Conservation (phyloP, 2,888 invertebrate genomes). For the Metalampra italica region DNA sequence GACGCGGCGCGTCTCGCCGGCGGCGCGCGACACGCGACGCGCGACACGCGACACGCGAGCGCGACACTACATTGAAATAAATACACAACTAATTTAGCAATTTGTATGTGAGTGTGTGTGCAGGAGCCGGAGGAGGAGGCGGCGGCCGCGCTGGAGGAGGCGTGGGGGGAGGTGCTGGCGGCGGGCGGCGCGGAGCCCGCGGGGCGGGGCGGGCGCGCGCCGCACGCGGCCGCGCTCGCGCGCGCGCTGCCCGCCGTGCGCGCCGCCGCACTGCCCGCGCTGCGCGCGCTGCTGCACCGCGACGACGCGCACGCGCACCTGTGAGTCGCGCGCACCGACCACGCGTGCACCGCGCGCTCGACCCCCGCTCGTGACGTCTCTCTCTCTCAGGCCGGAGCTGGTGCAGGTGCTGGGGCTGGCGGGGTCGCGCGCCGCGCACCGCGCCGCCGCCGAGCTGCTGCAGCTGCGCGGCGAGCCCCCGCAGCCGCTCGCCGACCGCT, state of each 20-base stretch:
- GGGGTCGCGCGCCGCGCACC: constrained; percentile 30
- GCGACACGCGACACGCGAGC: too few species aligned
- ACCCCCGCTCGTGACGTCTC: neutral
- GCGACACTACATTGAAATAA: too few species aligned
- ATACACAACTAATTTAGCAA: too few species aligned
- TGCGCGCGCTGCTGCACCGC: constrained; percentile 7
- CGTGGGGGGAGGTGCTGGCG: constrained; percentile 12
- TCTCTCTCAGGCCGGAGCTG: constrained; percentile 19
- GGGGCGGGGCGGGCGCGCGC: constrained; percentile 18
- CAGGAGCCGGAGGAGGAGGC: constrained; percentile 10
- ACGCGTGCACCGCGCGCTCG: constrained; percentile 5
- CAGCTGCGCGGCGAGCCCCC: constrained; percentile 25
- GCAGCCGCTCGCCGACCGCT: constrained; percentile 12
- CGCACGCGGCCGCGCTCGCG: constrained; percentile 20
- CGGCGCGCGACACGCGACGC: constrained; percentile 9
- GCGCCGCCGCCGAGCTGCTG: constrained; percentile 35
- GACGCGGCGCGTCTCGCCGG: constrained; percentile 3
- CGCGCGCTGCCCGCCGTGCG: constrained; percentile 28
- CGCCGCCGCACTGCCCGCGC: constrained; percentile 16
- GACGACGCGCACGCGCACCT: constrained; percentile 1
- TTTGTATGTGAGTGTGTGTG: neutral
- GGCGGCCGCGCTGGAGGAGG: constrained; percentile 11
- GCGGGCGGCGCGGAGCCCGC: constrained; percentile 16
- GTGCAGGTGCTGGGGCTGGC: constrained; percentile 39
- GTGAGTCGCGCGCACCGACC: constrained; percentile 1